A percentile compares a stretch with the other conserved stretches of the same genome.
Conservation (phyloP, 2,113 vertebrate species). For the Dicrurus megarhynchus region DNA sequence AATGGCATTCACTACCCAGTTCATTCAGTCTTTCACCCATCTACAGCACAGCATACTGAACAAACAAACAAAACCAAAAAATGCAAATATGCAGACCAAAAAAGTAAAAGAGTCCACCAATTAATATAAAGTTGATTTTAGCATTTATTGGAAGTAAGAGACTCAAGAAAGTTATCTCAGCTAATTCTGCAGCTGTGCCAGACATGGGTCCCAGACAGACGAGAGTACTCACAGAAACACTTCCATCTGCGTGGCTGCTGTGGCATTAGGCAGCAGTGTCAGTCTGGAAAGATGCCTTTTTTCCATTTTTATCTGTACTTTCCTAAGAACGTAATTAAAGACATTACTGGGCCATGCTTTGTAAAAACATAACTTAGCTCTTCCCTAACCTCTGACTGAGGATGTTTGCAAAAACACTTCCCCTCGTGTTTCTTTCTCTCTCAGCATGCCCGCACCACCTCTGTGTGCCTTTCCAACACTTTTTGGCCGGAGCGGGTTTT, state of each 20-base stretch:
- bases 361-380: background rate
- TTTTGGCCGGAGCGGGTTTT: background rate
- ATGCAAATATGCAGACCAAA: background rate
- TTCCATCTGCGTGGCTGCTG: background rate
- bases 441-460: background rate
- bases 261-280: background rate
- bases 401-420: background rate
- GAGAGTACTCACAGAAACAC: background rate
- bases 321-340: background rate
- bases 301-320: background rate
- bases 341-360: background rate
- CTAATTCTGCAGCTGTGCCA: background rate
- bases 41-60: background rate
- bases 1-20: background rate
- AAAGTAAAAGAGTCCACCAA: background rate
- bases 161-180: background rate
- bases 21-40: background rate
- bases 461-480: fast-evolving
- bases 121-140: background rate
- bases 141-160: background rate
- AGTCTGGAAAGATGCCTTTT: background rate
- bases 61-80: background rate
- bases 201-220: background rate
- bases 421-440: background rate
- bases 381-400: background rate